phyloP scores from a whole-genome alignment of 1,140 invertebrate species.

The Apocrypta bakeri region DNA sequence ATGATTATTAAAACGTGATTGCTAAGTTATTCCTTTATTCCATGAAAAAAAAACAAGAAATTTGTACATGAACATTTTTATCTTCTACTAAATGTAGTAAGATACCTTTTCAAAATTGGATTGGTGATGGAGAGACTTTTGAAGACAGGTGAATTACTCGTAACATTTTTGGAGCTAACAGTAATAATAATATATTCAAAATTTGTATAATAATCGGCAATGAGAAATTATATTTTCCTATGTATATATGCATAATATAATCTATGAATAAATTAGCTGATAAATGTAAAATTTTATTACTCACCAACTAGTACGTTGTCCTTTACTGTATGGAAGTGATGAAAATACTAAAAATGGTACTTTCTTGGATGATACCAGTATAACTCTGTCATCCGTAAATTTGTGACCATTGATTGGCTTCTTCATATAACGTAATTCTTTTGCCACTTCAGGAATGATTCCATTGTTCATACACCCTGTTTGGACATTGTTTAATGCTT shows the following conservation, averaged over 20 bases:
- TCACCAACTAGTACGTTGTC: constrained; percentile 79
- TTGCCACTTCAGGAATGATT: constrained; percentile 70
- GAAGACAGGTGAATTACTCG: constrained; percentile 59
- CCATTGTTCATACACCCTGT: constrained; percentile 62
- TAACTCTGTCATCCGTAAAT: constrained; percentile 85
- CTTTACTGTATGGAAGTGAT: constrained; percentile 86
- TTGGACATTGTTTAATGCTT: constrained; percentile 64
- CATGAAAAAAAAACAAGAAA: background rate
- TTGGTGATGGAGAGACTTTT: constrained; percentile 60
- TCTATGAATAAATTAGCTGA: background rate
- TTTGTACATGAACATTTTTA: constrained; percentile 16
- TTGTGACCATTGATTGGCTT: constrained; percentile 77
- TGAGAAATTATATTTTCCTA: background rate
- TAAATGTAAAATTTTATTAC: constrained; percentile 42
- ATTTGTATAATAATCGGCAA: background rate
- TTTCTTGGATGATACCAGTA: constrained; percentile 82
- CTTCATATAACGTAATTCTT: constrained; percentile 70
- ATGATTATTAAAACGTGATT: background rate
- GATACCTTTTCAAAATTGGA: constrained; percentile 62
- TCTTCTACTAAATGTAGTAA: constrained; percentile 30
- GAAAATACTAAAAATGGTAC: constrained; percentile 89
- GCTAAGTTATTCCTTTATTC: background rate
- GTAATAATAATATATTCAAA: constrained; percentile 52
- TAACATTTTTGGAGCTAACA: constrained; percentile 58
- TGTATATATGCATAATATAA: background rate